Evolutionary conservation across 2,113 vertebrate species (phyloP).

Genomic region (Sigmodon hispidus): DNA sequence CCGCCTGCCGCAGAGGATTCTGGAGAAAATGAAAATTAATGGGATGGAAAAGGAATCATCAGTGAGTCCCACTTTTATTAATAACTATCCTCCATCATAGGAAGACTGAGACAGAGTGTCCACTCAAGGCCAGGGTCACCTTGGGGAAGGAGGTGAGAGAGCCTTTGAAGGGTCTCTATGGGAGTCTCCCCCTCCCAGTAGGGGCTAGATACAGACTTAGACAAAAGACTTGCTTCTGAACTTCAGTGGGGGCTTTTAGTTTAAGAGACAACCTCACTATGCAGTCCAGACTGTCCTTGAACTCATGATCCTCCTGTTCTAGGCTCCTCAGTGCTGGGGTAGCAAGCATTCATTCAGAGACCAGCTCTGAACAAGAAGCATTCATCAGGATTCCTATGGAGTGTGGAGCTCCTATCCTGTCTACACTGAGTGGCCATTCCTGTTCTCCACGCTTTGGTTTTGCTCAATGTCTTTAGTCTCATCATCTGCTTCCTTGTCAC

Average conservation of each 20-base stretch:
- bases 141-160: slow-evolving; percentile 51
- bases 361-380: background rate
- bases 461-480: background rate
- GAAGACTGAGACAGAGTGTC: slow-evolving; percentile 60
- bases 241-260: background rate
- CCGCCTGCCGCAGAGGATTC: slow-evolving; percentile 8
- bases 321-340: background rate
- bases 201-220: background rate
- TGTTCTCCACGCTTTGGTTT: no score
- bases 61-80: slow-evolving; percentile 67
- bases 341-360: background rate
- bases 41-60: slow-evolving; percentile 67
- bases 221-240: background rate
- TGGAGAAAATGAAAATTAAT: slow-evolving; percentile 77
- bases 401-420: background rate
- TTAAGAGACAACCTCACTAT: background rate
- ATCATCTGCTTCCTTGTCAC: background rate
- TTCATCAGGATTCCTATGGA: background rate
- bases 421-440: background rate
- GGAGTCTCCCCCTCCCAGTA: background rate
- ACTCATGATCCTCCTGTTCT: background rate
- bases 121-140: slow-evolving; percentile 68
- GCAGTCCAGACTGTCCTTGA: background rate
- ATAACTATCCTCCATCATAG: slow-evolving; percentile 74
- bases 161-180: background rate